These are phyloP conservation scores for Malthinus seriepunctatus DNA, from an alignment of 2,888 invertebrate species.

Conservation along the genomic window DNA sequence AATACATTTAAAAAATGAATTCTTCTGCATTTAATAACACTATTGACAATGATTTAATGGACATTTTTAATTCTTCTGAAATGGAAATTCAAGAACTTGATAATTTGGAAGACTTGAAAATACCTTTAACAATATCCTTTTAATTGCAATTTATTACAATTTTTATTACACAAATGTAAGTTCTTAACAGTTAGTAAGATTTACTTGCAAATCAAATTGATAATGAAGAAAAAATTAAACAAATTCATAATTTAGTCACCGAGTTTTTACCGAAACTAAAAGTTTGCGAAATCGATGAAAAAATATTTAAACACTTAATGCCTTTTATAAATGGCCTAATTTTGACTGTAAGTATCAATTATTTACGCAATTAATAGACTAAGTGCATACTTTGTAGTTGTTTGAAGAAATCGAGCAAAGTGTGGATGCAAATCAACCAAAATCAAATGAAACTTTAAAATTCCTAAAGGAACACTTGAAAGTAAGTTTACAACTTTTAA, in stretches of 20 bases:
- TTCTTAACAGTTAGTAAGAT: slow-evolving; percentile 18
- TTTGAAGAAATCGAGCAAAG: slow-evolving; percentile 6
- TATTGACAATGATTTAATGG: slow-evolving; percentile 5
- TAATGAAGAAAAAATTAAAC: slow-evolving; percentile 12
- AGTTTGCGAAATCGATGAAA: slow-evolving; percentile 10
- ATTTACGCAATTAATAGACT: too few relatives aligned
- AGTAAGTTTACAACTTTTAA: slow-evolving; percentile 27
- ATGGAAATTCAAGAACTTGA: slow-evolving; percentile 8
- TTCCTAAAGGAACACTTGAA: slow-evolving; percentile 35
- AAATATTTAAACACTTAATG: slow-evolving; percentile 19
- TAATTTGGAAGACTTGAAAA: not conserved
- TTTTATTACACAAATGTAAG: not conserved
- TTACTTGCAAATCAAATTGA: slow-evolving; percentile 10
- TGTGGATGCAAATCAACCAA: not conserved
- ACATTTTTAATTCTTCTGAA: not conserved
- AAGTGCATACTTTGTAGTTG: not conserved
- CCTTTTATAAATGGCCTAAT: slow-evolving; percentile 18
- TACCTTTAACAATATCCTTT: slow-evolving; percentile 25
- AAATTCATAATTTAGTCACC: slow-evolving; percentile 12
- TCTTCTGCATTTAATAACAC: not conserved
- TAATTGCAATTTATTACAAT: not conserved
- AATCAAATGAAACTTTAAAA: slow-evolving; percentile 14
- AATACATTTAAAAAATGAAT: too few relatives aligned
- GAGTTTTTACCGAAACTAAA: slow-evolving; percentile 14
- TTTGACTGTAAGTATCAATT: slow-evolving; percentile 9